Evolutionary conservation across 2,797 vertebrate species (phyloP), one percentile per base, ranked within the genome.

Genomic region (Megaceryle alcyon): DNA sequence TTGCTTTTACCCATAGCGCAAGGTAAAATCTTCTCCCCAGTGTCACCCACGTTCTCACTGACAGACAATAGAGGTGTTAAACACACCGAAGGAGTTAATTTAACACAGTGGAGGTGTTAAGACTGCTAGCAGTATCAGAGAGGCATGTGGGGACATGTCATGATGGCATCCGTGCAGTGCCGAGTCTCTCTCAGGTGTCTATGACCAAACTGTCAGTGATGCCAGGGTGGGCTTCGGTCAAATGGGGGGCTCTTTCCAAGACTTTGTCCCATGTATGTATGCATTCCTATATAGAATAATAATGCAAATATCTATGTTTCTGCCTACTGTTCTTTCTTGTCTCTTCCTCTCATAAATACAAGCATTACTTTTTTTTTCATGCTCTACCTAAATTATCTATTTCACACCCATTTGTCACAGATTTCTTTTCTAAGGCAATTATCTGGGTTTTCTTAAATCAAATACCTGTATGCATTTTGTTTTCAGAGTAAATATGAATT

Each of bases 401-500:
- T 83, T 73, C 0, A 0, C 39, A 41, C 22, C 37, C 43, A 23
- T 94, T 66, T 92, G 59, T 29, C 41, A 49, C 7, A 2, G 49
- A 51, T 93, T 76, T 79, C 5, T 54, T 90, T 89, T 86, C 65
- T 51, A 76, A 84, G 14, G 54, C 29, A 72, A 61, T 91, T 82
- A 70, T 69, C 69, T 61, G 44, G 6, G 21, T 59, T 78, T 88
- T 85, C 77, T 77, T 46, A 21, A 75, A 66, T 71, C 29, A 69
- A 79, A 92, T 54, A 37, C 15, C 48, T 44, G 8, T 5, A 35
- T 51, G 14, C 49, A 29, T 77, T 59, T 65, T 78, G 46, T 56
- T 94, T 82, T 65, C 76, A 66, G 61, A 68, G 71, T 33, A 68
- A 92, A 88, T 91, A 81, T 23, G 18, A 60, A 81, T 89, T 83